Percentiles rank a stretch among this genome's conserved stretches.
These are phyloP conservation scores for Anas bahamensis DNA, from an alignment of 2,797 vertebrate genomes.

Conservation along the genomic window DNA sequence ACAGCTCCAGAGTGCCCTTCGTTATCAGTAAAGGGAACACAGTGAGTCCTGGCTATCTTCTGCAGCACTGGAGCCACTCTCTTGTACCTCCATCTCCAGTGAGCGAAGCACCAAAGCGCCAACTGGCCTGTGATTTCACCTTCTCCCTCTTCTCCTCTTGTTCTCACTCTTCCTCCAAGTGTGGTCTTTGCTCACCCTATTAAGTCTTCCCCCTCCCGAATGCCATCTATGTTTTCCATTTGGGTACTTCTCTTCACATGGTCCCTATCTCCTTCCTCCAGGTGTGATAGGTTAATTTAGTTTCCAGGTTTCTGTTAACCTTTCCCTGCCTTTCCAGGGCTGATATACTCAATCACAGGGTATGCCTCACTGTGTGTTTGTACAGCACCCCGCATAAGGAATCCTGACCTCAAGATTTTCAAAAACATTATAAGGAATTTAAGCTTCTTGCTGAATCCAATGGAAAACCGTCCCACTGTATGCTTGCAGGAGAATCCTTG, in stretches of 20 bases:
- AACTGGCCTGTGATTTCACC: rapidly evolving
- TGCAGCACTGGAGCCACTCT: neutral
- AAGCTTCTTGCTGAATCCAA: constrained; percentile 9
- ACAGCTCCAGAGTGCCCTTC: neutral
- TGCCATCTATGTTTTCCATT: neutral
- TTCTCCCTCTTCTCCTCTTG: neutral
- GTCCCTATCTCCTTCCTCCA: constrained; percentile 55
- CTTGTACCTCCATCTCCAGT: neutral
- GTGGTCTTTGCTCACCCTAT: neutral
- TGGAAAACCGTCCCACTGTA: neutral
- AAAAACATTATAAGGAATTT: constrained; percentile 33
- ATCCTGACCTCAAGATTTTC: constrained; percentile 19
- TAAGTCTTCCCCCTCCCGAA: neutral
- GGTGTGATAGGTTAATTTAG: constrained; percentile 30
- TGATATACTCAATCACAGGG: constrained; percentile 34
- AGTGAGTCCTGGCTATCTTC: neutral
- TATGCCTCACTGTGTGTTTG: neutral
- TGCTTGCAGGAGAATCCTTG: neutral
- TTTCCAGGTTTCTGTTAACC: constrained; percentile 54
- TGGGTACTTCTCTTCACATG: neutral
- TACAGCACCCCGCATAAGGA: constrained; percentile 45
- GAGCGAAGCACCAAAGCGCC: neutral
- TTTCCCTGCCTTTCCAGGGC: constrained; percentile 37
- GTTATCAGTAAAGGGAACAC: neutral
- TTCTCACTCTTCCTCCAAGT: neutral